These are phyloP conservation scores for Trypoxylus dichotomus DNA, from an alignment of 1,140 invertebrate species.

Conservation along the genomic window DNA sequence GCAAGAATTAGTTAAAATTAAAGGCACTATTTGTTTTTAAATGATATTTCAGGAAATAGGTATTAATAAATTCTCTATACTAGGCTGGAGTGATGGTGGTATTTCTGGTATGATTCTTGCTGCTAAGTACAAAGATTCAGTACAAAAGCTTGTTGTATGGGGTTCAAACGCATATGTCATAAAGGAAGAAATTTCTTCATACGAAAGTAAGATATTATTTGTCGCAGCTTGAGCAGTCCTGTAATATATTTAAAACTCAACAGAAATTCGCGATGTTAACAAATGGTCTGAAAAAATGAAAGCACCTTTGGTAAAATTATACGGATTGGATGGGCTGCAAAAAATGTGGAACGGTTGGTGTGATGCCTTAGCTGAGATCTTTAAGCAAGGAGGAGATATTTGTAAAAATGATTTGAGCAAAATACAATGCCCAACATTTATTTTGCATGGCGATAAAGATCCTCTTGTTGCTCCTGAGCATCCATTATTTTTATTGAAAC, in stretches of 20 bases:
- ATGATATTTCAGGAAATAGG: slow-evolving; percentile 58
- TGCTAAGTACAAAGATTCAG: slow-evolving; percentile 64
- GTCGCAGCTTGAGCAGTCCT: not conserved
- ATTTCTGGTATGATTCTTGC: slow-evolving; percentile 77
- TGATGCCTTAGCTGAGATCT: slow-evolving; percentile 64
- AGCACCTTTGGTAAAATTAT: slow-evolving; percentile 71
- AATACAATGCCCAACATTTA: slow-evolving; percentile 73
- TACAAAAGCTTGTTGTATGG: slow-evolving; percentile 77
- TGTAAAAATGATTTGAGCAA: slow-evolving; percentile 66
- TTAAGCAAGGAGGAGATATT: slow-evolving; percentile 68
- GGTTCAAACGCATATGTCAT: slow-evolving; percentile 76
- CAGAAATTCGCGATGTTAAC: slow-evolving; percentile 67
- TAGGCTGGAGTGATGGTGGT: slow-evolving; percentile 91
- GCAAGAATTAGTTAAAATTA: not conserved
- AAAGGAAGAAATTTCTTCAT: slow-evolving; percentile 67
- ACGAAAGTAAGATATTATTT: slow-evolving; percentile 57
- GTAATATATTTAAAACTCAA: slow-evolving; percentile 31
- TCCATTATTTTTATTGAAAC: slow-evolving; percentile 66
- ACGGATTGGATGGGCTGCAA: slow-evolving; percentile 73
- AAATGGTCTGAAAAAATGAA: slow-evolving; percentile 81
- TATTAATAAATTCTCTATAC: slow-evolving; percentile 71
- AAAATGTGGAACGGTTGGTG: slow-evolving; percentile 74
- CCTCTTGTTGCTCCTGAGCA: slow-evolving; percentile 73
- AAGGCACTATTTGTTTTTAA: not conserved
- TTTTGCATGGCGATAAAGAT: slow-evolving; percentile 83